phyloP scores from a whole-genome alignment of 2,113 vertebrate genomes.

The Cygnus buccinator region DNA sequence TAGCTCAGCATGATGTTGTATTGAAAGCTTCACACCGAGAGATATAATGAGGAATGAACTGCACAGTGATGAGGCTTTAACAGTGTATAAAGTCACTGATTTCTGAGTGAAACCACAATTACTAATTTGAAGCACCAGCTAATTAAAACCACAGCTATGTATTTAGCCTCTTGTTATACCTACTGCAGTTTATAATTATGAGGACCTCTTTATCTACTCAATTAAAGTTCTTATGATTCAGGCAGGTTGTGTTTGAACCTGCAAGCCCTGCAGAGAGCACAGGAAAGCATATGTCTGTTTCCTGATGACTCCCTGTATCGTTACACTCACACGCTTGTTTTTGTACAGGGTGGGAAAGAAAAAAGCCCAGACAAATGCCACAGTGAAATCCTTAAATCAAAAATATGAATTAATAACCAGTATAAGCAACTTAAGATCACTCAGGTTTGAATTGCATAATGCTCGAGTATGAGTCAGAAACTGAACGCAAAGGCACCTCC shows the following conservation, averaged over 20 bases:
- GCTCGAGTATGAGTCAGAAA: neutral
- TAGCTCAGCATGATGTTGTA: constrained; percentile 74
- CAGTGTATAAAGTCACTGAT: constrained; percentile 80
- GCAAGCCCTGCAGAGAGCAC: constrained; percentile 51
- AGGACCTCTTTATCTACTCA: constrained; percentile 85
- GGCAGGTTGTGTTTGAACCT: constrained; percentile 76
- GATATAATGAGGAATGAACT: constrained; percentile 82
- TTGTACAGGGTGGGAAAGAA: neutral
- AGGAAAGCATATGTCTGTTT: constrained; percentile 46
- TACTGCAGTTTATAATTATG: constrained; percentile 88
- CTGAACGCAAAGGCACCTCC: constrained; percentile 15
- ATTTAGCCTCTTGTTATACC: constrained; percentile 90
- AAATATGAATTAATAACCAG: constrained; percentile 51
- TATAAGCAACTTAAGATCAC: constrained; percentile 24
- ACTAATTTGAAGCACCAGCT: constrained; percentile 89
- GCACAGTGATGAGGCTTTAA: constrained; percentile 79
- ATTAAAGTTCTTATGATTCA: constrained; percentile 80
- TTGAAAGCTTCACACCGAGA: constrained; percentile 79
- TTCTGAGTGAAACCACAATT: constrained; percentile 88
- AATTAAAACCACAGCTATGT: constrained; percentile 90
- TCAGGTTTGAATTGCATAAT: neutral
- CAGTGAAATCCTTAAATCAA: constrained; percentile 4
- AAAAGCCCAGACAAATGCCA: neutral
- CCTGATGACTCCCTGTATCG: constrained; percentile 21
- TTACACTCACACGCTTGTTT: constrained; percentile 22